Percentiles rank a stretch among this genome's conserved stretches.
phyloP scores from a whole-genome alignment of 2,888 invertebrate species.

The Rhodophaea formosa region DNA sequence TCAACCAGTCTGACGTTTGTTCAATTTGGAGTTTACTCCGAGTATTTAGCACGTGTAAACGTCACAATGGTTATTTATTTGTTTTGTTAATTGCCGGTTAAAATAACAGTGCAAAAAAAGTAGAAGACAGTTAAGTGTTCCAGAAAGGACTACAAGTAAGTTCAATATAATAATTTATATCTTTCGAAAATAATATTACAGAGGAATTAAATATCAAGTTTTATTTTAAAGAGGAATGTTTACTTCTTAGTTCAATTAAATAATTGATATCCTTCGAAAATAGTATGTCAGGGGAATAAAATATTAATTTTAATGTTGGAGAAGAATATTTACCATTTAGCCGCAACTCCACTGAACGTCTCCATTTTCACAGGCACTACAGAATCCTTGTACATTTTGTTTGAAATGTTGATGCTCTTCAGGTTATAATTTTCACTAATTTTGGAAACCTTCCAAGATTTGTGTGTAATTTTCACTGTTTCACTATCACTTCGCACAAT shows the following conservation, averaged over 20 bases:
- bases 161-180: too few relatives aligned
- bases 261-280: too few relatives aligned
- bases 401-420: slow-evolving; percentile 58
- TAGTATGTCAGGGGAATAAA: too few relatives aligned
- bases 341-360: slow-evolving; percentile 70
- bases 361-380: slow-evolving; percentile 72
- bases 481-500: slow-evolving; percentile 50
- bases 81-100: not conserved
- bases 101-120: not conserved
- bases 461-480: slow-evolving; percentile 27
- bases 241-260: too few relatives aligned
- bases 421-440: slow-evolving; percentile 57
- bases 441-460: slow-evolving; percentile 38
- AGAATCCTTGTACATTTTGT: slow-evolving; percentile 71
- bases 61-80: not conserved
- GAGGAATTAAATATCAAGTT: too few relatives aligned
- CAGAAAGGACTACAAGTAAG: too few relatives aligned
- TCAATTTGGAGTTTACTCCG: not conserved
- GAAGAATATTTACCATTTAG: slow-evolving; percentile 71
- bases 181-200: too few relatives aligned
- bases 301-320: too few relatives aligned
- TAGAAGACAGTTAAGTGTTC: not conserved
- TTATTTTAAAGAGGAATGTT: too few relatives aligned
- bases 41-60: not conserved
- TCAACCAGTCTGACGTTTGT: slow-evolving; percentile 2